Conservation (phyloP, 1,140 invertebrate species). For the Oryzaephilus surinamensis region DNA sequence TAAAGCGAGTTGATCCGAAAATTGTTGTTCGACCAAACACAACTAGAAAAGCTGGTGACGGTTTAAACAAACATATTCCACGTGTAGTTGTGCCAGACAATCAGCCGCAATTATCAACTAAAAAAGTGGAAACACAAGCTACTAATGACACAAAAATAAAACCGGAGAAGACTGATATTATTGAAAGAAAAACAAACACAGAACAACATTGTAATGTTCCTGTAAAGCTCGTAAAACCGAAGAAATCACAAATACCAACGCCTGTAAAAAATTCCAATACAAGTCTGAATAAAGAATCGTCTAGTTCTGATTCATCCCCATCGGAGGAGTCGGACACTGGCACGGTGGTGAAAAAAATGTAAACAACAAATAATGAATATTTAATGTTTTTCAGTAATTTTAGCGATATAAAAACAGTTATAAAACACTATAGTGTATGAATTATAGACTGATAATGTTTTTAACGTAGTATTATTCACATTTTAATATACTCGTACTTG, state of each 20-base stretch:
- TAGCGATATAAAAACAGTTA: too few relatives aligned
- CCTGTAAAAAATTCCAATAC: conserved; percentile 21
- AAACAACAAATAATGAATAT: too few relatives aligned
- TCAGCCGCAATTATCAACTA: conserved; percentile 11
- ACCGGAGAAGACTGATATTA: too few relatives aligned
- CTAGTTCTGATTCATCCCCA: conserved; percentile 30
- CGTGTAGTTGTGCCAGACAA: conserved; percentile 27
- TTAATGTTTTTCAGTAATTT: too few relatives aligned
- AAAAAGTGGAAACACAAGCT: conserved; percentile 10
- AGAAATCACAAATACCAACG: conserved; percentile 28
- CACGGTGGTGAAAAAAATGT: conserved; percentile 29
- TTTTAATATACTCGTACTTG: too few relatives aligned
- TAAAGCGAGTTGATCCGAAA: conserved; percentile 30
- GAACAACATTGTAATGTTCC: conserved; percentile 2
- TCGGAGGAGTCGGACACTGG: conserved; percentile 34
- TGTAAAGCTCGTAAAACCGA: conserved; percentile 3
- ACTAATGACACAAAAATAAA: neutral
- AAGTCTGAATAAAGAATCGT: conserved; percentile 26
- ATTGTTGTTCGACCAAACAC: conserved; percentile 32
- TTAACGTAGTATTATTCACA: neutral
- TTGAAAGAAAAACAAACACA: neutral
- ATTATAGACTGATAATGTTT: too few relatives aligned
- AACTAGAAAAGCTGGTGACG: conserved; percentile 16
- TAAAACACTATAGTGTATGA: too few relatives aligned
- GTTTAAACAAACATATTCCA: conserved; percentile 24